Evolutionary conservation across 2,888 invertebrate genomes (phyloP), one percentile per base, ranked within the genome.

Genomic region (Lasioglossum lativentre): DNA sequence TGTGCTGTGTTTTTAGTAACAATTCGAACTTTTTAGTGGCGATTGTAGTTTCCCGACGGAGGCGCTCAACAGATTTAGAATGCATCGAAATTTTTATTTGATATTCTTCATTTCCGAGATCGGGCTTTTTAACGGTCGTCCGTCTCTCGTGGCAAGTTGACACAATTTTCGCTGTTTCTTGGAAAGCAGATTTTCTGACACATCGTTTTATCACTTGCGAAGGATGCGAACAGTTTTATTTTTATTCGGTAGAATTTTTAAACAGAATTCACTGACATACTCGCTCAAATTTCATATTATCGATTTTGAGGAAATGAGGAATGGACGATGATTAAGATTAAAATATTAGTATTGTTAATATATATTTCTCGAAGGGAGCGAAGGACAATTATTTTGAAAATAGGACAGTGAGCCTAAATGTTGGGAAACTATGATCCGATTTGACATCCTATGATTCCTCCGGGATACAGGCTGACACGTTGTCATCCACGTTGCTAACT

Each of bases 1-100:
- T 42, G 52, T n/a, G 52, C 38, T 70, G 77, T 47, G 70, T 70
- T 72, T 5, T 38, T 59, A 66, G 66, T 52, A 27, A 70, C 40
- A 8, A 77, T 30, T n/a, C 27, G 14, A 16, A 27, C 59, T 59
- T 23, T n/a, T 23, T n/a, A n/a, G n/a, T 3, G n/a, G n/a, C 1
- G 52, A 52, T 52, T 16, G 1, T 59, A 27, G 30, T 59, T 59
- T 59, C 59, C 59, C 59, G 14, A 59, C 59, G 23, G 47, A 2
- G 47, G 19, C 19, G 19, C 19, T 47, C 19, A 8, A 47, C 47
- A 23, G 47, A 47, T 8, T 1, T 47, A 6, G 47, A 8, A 52
- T 52, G 23, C 23, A 8, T 52, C 8, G 47, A 23, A 52, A 52
- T 8, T 8, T 23, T 52, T 16, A 45, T 23, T 23, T 0, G 2